These are phyloP conservation scores for Andrena flavipes DNA, from an alignment of 2,888 invertebrate species.

Conservation along the genomic window DNA sequence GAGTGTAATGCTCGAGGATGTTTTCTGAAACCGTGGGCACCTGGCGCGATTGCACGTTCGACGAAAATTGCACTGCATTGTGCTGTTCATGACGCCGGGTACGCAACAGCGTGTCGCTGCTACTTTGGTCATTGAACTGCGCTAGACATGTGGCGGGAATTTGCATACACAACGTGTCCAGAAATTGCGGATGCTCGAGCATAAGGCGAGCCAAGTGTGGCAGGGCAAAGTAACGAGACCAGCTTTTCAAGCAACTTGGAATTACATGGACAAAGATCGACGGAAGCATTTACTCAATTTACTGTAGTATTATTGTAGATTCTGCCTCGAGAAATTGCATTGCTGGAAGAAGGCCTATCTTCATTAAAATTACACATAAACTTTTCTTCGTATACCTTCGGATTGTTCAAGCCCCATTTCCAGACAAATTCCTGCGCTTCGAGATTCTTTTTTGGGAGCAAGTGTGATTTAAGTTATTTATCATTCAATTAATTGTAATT, in stretches of 20 bases:
- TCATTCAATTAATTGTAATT: too few species aligned
- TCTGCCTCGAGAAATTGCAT: not conserved
- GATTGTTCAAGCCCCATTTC: too few species aligned
- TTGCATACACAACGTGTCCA: conserved; percentile 53
- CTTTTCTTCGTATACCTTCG: too few species aligned
- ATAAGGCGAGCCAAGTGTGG: conserved; percentile 12
- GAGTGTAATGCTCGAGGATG: conserved; percentile 36
- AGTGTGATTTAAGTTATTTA: too few species aligned
- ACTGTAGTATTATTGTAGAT: not conserved
- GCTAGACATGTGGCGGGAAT: conserved; percentile 65
- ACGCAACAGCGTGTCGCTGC: conserved; percentile 39
- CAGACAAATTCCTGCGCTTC: too few species aligned
- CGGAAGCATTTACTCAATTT: not conserved
- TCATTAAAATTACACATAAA: too few species aligned
- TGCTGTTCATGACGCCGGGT: conserved; percentile 52
- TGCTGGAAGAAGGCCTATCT: too few species aligned
- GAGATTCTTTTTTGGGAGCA: too few species aligned
- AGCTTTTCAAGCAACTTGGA: conserved; percentile 2
- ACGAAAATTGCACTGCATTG: conserved; percentile 70
- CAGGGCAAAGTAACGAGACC: not conserved
- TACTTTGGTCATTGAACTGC: conserved; percentile 71
- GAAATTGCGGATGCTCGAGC: conserved; percentile 36
- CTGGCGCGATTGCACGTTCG: conserved; percentile 67
- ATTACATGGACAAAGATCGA: not conserved
- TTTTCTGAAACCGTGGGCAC: conserved; percentile 57